phyloP scores from a whole-genome alignment of 2,888 invertebrate genomes.

The Asteroscopus sphinx region DNA sequence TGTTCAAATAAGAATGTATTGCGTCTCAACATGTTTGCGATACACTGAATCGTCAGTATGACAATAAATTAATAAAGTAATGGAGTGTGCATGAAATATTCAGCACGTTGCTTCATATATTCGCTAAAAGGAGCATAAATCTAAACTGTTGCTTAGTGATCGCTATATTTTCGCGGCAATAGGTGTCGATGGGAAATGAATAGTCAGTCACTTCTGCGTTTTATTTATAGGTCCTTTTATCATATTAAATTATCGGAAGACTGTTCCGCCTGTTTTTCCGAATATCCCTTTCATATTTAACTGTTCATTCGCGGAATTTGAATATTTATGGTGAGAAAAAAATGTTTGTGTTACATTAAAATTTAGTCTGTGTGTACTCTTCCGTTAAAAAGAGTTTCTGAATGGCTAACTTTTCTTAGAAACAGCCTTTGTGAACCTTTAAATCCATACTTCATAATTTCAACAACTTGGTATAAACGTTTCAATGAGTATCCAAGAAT shows the following conservation, averaged over 20 bases:
- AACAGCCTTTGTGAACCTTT: no score
- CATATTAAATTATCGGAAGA: constrained; percentile 13
- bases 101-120: constrained; percentile 32
- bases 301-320: constrained; percentile 1
- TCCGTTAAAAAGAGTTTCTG: background rate
- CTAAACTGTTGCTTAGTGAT: constrained; percentile 20
- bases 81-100: constrained; percentile 49
- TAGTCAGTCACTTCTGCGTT: constrained; percentile 22
- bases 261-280: background rate
- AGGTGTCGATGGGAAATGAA: constrained; percentile 39
- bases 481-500: no score
- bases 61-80: constrained; percentile 53
- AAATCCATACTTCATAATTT: no score
- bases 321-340: background rate
- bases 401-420: background rate
- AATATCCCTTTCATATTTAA: constrained; percentile 3
- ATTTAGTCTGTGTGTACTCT: background rate
- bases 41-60: constrained; percentile 25
- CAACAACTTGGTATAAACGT: no score
- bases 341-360: background rate
- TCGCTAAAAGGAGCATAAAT: constrained; percentile 48
- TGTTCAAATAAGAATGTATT: constrained; percentile 1
- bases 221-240: constrained; percentile 39
- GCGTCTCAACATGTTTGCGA: constrained; percentile 8
- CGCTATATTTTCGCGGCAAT: constrained; percentile 34